Base-by-base conservation (phyloP, 1,140 invertebrate species). In the Aphaenogaster rudis region DNA sequence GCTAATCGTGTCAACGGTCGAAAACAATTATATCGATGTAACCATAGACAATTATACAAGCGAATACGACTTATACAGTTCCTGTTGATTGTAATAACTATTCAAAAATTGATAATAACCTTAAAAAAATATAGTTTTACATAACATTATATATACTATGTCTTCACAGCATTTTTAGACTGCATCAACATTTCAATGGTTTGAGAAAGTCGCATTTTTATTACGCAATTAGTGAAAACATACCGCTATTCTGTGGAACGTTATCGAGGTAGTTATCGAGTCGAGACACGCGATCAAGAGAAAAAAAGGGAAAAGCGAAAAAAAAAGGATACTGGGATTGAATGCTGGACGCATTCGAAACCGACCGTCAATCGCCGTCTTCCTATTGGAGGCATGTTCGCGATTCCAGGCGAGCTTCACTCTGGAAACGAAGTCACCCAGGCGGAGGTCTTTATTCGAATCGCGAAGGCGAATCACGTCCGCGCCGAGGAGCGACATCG, bases 401-500 rank as follows among this genome's bases (percentile, higher is more conserved):
- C 86, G 88, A 92, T 91, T 91, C 90, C 91, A 90, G 64, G 84
- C 86, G 88, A 87, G 87, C 82, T 86, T 86, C 81, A 84, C 88
- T 69, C 88, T 89, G 91, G 88, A 92, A 93, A 93, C 91, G 88
- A 92, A 93, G 92, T 93, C 93, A 92, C 91, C 91, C 80, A 91
- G 88, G 89, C 93, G 92, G 93, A 95, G 93, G 93, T 95, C 95
- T 95, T 94, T 95, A 95, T 95, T 94, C 92, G 90, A 76, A 89
- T 95, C 92, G 92, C 92, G 92, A 90, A 95, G 90, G 93, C 95
- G 94, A 94, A 95, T 95, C 95, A 95, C 94, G 94, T 95, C 87
- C 93, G 91, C 93, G 89, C 88, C 91, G 92, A 91, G 93, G 91
- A 93, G 92, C 93, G 93, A 94, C 93, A 94, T 89, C 90, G 92